Base-by-base conservation (phyloP, 1,140 invertebrate species). In the Colletes latitarsis region DNA sequence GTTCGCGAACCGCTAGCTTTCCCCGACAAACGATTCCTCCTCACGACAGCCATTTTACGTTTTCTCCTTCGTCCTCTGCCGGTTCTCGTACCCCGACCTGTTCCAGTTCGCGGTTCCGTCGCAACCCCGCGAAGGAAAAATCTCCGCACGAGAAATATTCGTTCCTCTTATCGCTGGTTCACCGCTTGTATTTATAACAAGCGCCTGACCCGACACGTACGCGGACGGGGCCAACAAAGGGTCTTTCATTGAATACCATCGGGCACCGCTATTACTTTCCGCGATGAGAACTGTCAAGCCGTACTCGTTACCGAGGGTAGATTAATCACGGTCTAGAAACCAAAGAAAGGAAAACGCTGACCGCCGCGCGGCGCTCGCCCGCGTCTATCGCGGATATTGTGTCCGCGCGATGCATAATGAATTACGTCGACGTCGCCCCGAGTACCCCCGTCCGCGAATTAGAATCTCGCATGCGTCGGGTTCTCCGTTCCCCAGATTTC, bases 211-310 rank as follows among this genome's bases (percentile, higher is more conserved):
- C 17, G 19, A 43, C 15, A 57, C 19, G 76, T 12, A 19, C 30
- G 19, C 6, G 76, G 17, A 63, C 60, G 53, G 60, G 15, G 60
- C 30, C 60, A 63, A 63, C 70, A 75, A 80, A 67, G 53, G 71
- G 39, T 58, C 72, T 41, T 70, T 81, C 83, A 85, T 85, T 85
- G 84, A 85, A 85, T 85, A 82, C 84, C 84, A 85, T 82, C 84
- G 84, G 79, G 79, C 84, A 58, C 60, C 58, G 73, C 84, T 85
- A 85, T 85, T 85, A 85, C 84, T 85, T 85, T 85, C 79, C 79
- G 64, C 84, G 82, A 85, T 85, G 84, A 85, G 84, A 85, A 85
- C 84, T 85, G 84, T 85, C 84, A 82, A 67, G 79, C 75, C 46
- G 69, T 72, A 77, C 71, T 82, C 79, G 83, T 85, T 85, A 85